Evolutionary conservation across 2,888 invertebrate genomes (phyloP).

Genomic region (Amblyjoppa proteus): DNA sequence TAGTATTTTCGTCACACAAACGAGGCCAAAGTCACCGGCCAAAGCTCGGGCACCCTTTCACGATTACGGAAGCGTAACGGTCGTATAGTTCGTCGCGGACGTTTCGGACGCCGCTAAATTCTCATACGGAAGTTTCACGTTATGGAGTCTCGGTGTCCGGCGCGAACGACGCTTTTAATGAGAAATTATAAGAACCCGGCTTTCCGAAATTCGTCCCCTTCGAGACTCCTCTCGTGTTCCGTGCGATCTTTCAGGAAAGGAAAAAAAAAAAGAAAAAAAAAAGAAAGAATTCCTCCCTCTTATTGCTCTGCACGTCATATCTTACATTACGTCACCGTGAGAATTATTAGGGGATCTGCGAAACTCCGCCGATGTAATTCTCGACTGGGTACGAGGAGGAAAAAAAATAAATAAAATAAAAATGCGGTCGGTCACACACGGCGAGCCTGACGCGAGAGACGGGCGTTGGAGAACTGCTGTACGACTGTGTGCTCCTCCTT

Average conservation of each 20-base stretch:
- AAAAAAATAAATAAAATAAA: constrained; percentile 3
- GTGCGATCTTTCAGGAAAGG: not conserved
- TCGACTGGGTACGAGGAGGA: not conserved
- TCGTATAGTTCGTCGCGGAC: constrained; percentile 30
- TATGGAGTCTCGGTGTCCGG: constrained; percentile 6
- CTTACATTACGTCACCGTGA: constrained; percentile 39
- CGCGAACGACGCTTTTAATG: constrained; percentile 33
- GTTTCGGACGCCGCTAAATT: constrained; percentile 29
- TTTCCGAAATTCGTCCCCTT: constrained; percentile 28
- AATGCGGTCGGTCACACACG: not conserved
- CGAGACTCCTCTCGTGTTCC: not conserved
- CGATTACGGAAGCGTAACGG: constrained; percentile 41
- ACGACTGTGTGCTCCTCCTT: constrained; percentile 1
- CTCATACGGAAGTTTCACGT: constrained; percentile 37
- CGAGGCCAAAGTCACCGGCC: constrained; percentile 45
- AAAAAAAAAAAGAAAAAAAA: constrained; percentile 24
- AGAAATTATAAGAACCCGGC: constrained; percentile 45
- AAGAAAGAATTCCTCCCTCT: constrained; percentile 7
- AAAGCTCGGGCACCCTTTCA: constrained; percentile 43
- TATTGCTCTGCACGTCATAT: constrained; percentile 25
- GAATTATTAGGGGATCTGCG: constrained; percentile 31
- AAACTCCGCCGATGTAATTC: constrained; percentile 14
- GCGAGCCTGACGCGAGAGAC: constrained; percentile 31
- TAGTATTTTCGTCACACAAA: constrained; percentile 38
- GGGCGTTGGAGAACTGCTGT: not conserved